Evolutionary conservation across 2,888 invertebrate genomes (phyloP).

Genomic region (Vandiemenella viatica): DNA sequence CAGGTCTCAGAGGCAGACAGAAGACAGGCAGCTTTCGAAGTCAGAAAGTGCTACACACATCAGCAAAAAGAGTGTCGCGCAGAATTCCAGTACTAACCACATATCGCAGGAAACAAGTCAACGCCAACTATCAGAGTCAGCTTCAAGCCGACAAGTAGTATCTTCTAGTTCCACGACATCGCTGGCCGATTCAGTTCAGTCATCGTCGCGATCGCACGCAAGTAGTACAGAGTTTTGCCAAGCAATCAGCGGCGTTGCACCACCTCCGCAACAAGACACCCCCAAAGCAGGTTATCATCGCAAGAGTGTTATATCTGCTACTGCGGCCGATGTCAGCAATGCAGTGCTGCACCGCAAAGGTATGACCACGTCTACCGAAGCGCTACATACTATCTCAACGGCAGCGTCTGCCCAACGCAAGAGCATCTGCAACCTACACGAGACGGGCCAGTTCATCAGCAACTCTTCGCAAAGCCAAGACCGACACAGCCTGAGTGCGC

Average conservation of each 20-base stretch:
- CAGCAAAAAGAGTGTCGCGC: neutral
- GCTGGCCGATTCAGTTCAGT: neutral
- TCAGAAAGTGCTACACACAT: no score
- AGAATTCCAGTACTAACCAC: neutral
- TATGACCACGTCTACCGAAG: slow-evolving; percentile 49
- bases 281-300: slow-evolving; percentile 40
- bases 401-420: slow-evolving; percentile 60
- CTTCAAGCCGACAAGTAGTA: neutral
- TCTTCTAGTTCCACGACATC: neutral
- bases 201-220: slow-evolving; percentile 23
- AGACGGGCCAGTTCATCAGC: slow-evolving; percentile 51
- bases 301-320: slow-evolving; percentile 52
- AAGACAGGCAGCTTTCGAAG: neutral
- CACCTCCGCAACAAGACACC: slow-evolving; percentile 13
- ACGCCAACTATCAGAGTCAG: neutral
- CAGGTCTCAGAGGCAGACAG: neutral
- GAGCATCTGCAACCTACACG: slow-evolving; percentile 63
- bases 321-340: slow-evolving; percentile 58
- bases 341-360: slow-evolving; percentile 65
- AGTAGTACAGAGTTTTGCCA: slow-evolving; percentile 39
- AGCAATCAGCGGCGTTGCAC: slow-evolving; percentile 30
- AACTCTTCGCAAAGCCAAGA: slow-evolving; percentile 52
- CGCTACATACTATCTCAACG: slow-evolving; percentile 50
- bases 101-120: neutral
- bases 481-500: slow-evolving; percentile 60